Percentiles rank a stretch among this genome's conserved stretches.
Evolutionary conservation across 2,888 invertebrate species (phyloP).

Genomic region (Salticus scenicus): DNA sequence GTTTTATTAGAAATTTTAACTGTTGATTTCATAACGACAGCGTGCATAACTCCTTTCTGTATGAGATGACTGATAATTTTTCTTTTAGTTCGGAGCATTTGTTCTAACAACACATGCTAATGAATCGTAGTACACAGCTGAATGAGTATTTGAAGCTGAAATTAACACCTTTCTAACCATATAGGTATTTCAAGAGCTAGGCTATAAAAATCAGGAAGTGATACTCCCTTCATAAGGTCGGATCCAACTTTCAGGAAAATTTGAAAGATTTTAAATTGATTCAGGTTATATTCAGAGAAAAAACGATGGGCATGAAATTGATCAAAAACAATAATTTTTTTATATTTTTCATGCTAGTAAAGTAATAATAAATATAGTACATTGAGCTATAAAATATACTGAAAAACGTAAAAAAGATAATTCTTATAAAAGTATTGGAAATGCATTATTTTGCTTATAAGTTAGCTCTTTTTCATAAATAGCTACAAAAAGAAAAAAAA

Average conservation of each 20-base stretch:
- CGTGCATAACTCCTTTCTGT: slow-evolving; percentile 43
- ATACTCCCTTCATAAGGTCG: slow-evolving; percentile 36
- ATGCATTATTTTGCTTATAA: not conserved
- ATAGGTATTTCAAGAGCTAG: slow-evolving; percentile 32
- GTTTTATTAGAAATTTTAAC: slow-evolving; percentile 68
- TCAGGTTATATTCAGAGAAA: too few relatives aligned
- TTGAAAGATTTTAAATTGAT: too few relatives aligned
- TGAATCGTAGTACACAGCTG: slow-evolving; percentile 31
- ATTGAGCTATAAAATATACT: too few relatives aligned
- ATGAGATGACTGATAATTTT: slow-evolving; percentile 24
- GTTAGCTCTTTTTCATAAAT: too few relatives aligned
- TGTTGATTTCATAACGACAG: slow-evolving; percentile 65
- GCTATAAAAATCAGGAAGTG: slow-evolving; percentile 45
- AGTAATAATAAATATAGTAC: too few relatives aligned
- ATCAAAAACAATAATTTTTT: too few relatives aligned
- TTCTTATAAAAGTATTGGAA: too few relatives aligned
- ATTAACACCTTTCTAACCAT: slow-evolving; percentile 21
- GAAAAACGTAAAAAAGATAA: too few relatives aligned
- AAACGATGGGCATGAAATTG: too few relatives aligned
- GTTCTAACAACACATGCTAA: slow-evolving; percentile 28
- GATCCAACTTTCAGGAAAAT: slow-evolving; percentile 27
- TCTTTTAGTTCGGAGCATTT: slow-evolving; percentile 23
- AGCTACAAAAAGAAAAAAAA: too few relatives aligned
- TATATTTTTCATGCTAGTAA: too few relatives aligned
- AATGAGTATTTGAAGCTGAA: slow-evolving; percentile 33